Base-by-base conservation (phyloP, 2,888 invertebrate species). In the Ariolimax columbianus region DNA sequence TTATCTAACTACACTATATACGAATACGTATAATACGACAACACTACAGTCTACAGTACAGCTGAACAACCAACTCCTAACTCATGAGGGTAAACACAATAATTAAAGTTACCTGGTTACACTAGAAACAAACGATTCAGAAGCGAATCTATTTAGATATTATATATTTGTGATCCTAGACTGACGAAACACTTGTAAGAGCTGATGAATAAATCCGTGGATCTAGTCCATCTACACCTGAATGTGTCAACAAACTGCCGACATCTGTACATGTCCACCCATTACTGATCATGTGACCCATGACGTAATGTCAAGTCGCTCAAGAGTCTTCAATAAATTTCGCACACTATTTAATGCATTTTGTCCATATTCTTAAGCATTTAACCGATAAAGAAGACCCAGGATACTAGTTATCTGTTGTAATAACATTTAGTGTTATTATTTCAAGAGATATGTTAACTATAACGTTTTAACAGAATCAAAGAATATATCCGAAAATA, bases 281-380 rank as follows among this genome's bases (percentile, higher is more conserved):
- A 87, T 88, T 84, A 84, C 85, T 82, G 88, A 77, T 87, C 87
- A 89, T 87, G 88, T 88, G 89, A 89, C 86, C 80, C 55, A 84
- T 89, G 86, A 89, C 88, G 88, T 89, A 86, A 88, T 33, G 47
- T 36, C 66, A 55, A 36, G 33, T 85, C 79, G 23, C 23, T 3
- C 33, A 33, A 66, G 23, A 33, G 30, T 66, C 55, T 23, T 23
- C 55, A 7, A 30, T 7, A 63, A n/a, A n/a, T 33, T 66, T 66
- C 66, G 66, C 30, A 33, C 30, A 66, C 66, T 33, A 30, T 66
- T 66, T 66, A 1, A 30, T 33, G 33, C 9, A 66, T 30, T 33
- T 66, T 9, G 11, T 66, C 9, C 26, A n/a, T 63, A n/a, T 26
- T 63, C 2, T 23, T 63, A n/a, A 63, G n/a, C 11, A n/a, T 3